Base-by-base conservation (phyloP, 2,797 vertebrate genomes). In the Mormyrus proboscirostris region DNA sequence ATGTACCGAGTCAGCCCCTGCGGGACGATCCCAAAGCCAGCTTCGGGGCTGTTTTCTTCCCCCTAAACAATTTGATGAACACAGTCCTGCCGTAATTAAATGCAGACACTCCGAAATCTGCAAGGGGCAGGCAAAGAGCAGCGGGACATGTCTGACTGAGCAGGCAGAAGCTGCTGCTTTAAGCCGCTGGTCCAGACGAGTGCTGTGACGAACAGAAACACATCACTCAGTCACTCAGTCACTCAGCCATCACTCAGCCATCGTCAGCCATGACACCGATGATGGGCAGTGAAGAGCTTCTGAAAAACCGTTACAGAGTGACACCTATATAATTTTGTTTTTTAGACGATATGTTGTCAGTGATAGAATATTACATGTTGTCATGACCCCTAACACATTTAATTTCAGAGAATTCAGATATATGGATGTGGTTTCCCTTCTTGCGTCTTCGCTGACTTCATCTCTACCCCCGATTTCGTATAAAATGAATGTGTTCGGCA, bases 11-110 rank as follows among this genome's bases (percentile, higher is more conserved):
- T 86, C 41, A 65, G 44, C 69, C 55, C 73, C n/a, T 41, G 73
- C 62, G 76, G 89, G 62, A 88, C 90, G 73, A 90, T 41, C 57
- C 5, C 12, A 89, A 89, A 87, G 62, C 86, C 84, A 89, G 47
- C 57, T 65, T 16, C 62, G 65, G 59, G 87, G 84, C 47, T 47
- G 57, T 82, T 84, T 86, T 89, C 91, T 92, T 65, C 29, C 41
- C 38, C 55, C 79, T 89, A 91, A 89, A 89, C 2, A 41, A 89
- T 90, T 90, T 92, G 84, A 92, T 91, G 69, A 93, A 87, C 88
- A 90, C 5, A 69, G 88, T 91, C 89, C 88, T 88, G 73, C 89
- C 89, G 55, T 92, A 92, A 93, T 92, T 91, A 76, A 82, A 91
- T 90, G 84, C 91, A 92, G 89, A 91, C 65, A 49, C 90, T 91